Conservation (phyloP, 2,888 invertebrate genomes). For the Andricus quercusramuli region DNA sequence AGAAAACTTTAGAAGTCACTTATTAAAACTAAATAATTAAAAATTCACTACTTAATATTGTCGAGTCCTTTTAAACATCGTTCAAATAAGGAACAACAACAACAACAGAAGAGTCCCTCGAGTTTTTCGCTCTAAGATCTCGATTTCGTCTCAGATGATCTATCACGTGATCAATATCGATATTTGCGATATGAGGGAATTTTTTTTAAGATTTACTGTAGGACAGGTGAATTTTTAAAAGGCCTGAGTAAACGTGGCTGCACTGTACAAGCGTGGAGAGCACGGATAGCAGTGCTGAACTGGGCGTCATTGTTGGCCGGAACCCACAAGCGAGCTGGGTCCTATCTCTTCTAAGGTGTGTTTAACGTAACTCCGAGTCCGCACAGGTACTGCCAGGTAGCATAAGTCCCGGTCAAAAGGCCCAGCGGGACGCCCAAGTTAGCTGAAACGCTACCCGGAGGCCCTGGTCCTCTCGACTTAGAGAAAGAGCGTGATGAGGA, state of each 20-base stretch:
- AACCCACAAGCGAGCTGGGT: conserved; percentile 56
- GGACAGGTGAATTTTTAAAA: conserved; percentile 15
- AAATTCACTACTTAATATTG: background rate
- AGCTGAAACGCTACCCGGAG: conserved; percentile 60
- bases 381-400: conserved; percentile 40
- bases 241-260: background rate
- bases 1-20: background rate
- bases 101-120: background rate
- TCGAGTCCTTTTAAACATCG: background rate
- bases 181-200: background rate
- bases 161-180: background rate
- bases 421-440: conserved; percentile 62
- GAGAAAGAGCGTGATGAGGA: conserved; percentile 48
- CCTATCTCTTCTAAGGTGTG: conserved; percentile 72
- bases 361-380: conserved; percentile 65
- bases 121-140: background rate
- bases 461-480: conserved; percentile 51
- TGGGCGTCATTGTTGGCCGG: conserved; percentile 76
- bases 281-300: conserved; percentile 71
- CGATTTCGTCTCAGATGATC: background rate
- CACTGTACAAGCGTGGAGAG: conserved; percentile 50
- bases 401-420: conserved; percentile 52
- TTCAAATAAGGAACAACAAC: background rate
- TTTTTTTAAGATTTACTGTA: background rate
- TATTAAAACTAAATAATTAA: background rate